A percentile compares a stretch with the other conserved stretches of the same genome.
Conservation (phyloP, 23 tunicate genomes). For the Oikopleura albicans region DNA sequence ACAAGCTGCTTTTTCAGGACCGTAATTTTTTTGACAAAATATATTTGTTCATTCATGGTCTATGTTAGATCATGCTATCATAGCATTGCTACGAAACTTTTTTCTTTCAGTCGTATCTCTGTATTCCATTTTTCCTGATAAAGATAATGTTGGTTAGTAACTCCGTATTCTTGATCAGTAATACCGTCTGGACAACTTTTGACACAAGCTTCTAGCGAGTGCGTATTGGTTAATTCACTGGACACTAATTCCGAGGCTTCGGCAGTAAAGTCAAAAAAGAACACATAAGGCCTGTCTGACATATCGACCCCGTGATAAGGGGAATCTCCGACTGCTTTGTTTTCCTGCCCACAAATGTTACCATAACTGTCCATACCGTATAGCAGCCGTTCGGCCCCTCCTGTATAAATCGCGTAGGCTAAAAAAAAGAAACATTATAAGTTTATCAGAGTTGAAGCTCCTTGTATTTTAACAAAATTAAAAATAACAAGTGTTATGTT, state of each 20-base stretch:
- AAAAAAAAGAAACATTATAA: no score
- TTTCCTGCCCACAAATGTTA: neutral
- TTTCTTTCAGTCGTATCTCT: no score
- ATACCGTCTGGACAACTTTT: neutral
- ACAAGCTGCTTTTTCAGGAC: no score
- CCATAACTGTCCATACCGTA: neutral
- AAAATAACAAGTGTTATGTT: no score
- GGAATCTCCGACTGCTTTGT: neutral
- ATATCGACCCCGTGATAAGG: neutral
- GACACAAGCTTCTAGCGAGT: neutral
- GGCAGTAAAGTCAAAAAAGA: neutral
- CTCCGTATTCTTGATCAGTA: neutral
- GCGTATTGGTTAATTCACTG: neutral
- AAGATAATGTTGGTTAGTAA: neutral
- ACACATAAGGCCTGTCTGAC: neutral
- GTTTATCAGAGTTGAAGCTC: no score
- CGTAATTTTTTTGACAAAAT: no score
- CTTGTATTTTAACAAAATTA: no score
- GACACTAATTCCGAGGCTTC: neutral
- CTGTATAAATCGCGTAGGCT: neutral
- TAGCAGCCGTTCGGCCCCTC: neutral
- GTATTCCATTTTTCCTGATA: no score
- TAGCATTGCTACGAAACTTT: no score
- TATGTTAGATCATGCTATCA: no score
- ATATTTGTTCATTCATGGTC: no score